Evolutionary conservation across 2,888 invertebrate species (phyloP).

Genomic region (Drosophila mimetica): DNA sequence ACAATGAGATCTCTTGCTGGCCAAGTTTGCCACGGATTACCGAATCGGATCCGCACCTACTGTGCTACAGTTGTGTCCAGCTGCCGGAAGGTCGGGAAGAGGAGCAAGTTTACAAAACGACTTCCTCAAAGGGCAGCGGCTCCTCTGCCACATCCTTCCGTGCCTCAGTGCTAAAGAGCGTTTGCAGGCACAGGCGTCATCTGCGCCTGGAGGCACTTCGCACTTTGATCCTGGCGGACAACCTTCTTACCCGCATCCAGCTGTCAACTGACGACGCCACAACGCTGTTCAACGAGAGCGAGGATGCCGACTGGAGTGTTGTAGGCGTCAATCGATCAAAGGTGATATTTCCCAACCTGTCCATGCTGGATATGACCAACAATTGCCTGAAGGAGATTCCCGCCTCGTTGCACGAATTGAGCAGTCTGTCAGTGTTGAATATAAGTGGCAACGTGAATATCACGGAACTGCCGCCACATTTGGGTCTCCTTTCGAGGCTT

Average conservation of each 20-base stretch:
- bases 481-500: constrained; percentile 96
- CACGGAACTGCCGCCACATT: constrained; percentile 95
- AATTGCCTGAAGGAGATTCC: constrained; percentile 93
- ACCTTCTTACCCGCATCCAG: constrained; percentile 92
- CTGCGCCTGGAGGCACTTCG: constrained; percentile 87
- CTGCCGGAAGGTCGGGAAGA: constrained; percentile 60
- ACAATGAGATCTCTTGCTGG: constrained; percentile 96
- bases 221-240: constrained; percentile 91
- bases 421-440: constrained; percentile 96
- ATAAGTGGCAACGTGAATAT: constrained; percentile 91
- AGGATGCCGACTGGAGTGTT: constrained; percentile 87
- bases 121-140: constrained; percentile 58
- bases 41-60: constrained; percentile 87
- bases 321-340: constrained; percentile 87
- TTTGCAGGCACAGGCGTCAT: constrained; percentile 94
- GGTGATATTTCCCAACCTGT: constrained; percentile 95
- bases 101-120: constrained; percentile 70
- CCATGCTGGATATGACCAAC: constrained; percentile 97
- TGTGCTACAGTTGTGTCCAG: constrained; percentile 88
- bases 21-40: constrained; percentile 92
- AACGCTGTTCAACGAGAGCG: constrained; percentile 86
- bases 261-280: constrained; percentile 93
- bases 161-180: constrained; percentile 90
- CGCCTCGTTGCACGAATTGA: constrained; percentile 92
- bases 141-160: constrained; percentile 87